These are phyloP conservation scores for Opisthograptis luteolata DNA, from an alignment of 2,888 invertebrate genomes.

Conservation along the genomic window DNA sequence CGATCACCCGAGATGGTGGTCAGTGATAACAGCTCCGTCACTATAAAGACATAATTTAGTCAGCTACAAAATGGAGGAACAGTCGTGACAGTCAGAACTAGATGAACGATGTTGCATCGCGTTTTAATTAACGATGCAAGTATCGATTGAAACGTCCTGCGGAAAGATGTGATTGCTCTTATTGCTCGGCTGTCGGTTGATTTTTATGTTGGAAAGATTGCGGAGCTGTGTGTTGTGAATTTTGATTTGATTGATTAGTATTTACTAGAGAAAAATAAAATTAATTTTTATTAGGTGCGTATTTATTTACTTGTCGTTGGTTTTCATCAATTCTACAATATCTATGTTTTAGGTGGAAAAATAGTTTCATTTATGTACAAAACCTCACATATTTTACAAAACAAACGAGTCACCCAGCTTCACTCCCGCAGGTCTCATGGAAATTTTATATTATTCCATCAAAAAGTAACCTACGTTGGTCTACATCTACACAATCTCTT, in stretches of 20 bases:
- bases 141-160: constrained; percentile 69
- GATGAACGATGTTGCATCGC: constrained; percentile 73
- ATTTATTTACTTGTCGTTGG: too few species aligned
- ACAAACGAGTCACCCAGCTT: too few species aligned
- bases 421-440: too few species aligned
- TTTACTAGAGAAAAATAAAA: too few species aligned
- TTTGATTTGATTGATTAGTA: constrained; percentile 5
- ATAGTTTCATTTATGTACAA: too few species aligned
- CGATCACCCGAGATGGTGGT: constrained; percentile 76
- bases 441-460: too few species aligned
- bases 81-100: constrained; percentile 53
- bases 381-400: too few species aligned
- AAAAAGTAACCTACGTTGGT: too few species aligned
- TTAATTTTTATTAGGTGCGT: too few species aligned
- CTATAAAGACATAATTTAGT: constrained; percentile 83
- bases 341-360: too few species aligned
- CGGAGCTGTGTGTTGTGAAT: constrained; percentile 3
- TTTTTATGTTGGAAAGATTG: constrained; percentile 25
- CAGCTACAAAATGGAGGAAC: constrained; percentile 71
- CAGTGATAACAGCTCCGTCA: constrained; percentile 69
- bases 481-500: too few species aligned
- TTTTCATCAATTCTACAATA: too few species aligned
- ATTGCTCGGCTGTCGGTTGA: constrained; percentile 27
- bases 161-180: constrained; percentile 42
- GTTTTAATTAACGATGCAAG: constrained; percentile 75